Conservation (phyloP, 1,140 invertebrate species). For the Chlorops oryzae region DNA sequence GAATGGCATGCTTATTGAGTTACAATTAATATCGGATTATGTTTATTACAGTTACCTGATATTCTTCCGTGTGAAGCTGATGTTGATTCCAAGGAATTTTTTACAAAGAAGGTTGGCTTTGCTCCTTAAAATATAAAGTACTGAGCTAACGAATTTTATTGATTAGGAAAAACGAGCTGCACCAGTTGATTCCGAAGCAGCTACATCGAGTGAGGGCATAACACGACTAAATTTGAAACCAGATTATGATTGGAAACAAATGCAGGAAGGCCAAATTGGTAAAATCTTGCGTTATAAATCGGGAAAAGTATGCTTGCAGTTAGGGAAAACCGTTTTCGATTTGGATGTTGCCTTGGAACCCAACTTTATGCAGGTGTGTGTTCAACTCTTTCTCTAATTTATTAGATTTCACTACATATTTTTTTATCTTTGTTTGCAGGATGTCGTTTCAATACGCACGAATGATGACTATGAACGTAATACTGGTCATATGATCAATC, state of each 20-base stretch:
- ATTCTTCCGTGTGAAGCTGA: no score
- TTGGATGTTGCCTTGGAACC: slow-evolving; percentile 47
- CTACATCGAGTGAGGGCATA: no score
- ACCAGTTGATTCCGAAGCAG: no score
- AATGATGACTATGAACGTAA: slow-evolving; percentile 41
- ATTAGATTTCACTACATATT: neutral
- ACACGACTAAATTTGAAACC: no score
- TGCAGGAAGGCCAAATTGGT: slow-evolving; percentile 56
- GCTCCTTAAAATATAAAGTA: no score
- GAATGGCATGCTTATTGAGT: no score
- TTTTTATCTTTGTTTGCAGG: slow-evolving; percentile 19
- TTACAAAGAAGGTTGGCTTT: no score
- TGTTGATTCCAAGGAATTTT: no score
- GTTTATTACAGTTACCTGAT: no score
- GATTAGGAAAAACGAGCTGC: no score
- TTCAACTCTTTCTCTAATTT: neutral
- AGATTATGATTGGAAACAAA: slow-evolving; percentile 27
- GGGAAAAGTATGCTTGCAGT: slow-evolving; percentile 50
- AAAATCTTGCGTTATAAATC: slow-evolving; percentile 53
- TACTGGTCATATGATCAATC: slow-evolving; percentile 46
- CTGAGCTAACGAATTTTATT: no score
- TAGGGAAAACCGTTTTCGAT: slow-evolving; percentile 54
- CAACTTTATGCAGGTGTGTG: slow-evolving; percentile 40
- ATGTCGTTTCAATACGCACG: slow-evolving; percentile 42
- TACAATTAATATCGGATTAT: no score